phyloP scores from a whole-genome alignment of 2,797 vertebrate species.

The Xyrichtys novacula region DNA sequence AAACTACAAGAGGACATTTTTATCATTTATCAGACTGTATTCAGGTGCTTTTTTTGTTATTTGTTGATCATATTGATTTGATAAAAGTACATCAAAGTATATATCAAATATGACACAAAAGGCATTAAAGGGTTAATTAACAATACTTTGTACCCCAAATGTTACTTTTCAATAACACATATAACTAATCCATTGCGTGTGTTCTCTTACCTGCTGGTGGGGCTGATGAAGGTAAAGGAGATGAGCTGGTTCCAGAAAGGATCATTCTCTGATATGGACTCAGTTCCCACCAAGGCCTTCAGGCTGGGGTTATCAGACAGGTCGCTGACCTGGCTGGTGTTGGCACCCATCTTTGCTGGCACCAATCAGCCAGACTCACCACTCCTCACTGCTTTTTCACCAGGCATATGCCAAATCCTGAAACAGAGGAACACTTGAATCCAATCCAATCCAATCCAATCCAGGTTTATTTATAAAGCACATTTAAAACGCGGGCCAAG shows the following conservation, averaged over 20 bases:
- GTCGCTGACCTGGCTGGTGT: slow-evolving; percentile 94
- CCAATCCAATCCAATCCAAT: too few relatives aligned
- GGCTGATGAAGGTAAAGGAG: slow-evolving; percentile 95
- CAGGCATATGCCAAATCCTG: slow-evolving; percentile 56
- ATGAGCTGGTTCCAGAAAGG: slow-evolving; percentile 99
- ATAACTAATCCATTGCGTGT: not conserved
- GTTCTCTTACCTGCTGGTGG: slow-evolving; percentile 91
- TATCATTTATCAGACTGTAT: too few relatives aligned
- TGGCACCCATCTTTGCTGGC: slow-evolving; percentile 92
- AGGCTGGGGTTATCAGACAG: slow-evolving; percentile 93
- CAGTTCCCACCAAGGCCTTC: slow-evolving; percentile 89
- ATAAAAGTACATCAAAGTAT: too few relatives aligned
- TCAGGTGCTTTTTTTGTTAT: too few relatives aligned
- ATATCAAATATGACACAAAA: too few relatives aligned
- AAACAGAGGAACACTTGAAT: too few relatives aligned
- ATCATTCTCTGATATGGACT: slow-evolving; percentile 94
- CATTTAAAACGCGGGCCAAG: too few relatives aligned
- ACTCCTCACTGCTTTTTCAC: slow-evolving; percentile 55
- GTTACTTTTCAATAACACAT: not conserved
- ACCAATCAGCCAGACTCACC: slow-evolving; percentile 66
- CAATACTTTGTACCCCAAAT: too few relatives aligned
- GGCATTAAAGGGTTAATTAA: too few relatives aligned
- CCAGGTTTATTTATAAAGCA: too few relatives aligned
- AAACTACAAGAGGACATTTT: too few relatives aligned
- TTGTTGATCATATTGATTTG: too few relatives aligned